Evolutionary conservation across 2,113 vertebrate genomes (phyloP).

Genomic region (Pteruthius melanotis): DNA sequence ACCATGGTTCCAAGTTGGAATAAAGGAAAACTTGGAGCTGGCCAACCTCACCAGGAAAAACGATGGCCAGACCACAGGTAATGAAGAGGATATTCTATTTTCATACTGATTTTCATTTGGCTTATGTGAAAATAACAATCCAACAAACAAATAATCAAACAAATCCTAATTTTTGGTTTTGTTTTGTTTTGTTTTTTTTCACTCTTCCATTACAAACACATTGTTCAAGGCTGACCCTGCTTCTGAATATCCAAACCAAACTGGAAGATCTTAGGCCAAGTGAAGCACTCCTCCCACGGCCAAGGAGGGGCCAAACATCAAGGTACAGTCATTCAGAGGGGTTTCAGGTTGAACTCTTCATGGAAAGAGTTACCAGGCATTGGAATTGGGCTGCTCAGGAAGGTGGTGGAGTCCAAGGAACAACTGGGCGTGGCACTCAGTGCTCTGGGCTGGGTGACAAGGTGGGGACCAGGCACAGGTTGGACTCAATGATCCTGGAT

Average conservation of each 20-base stretch:
- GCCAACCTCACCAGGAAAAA: not conserved
- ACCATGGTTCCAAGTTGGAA: not conserved
- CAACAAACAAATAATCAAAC: not conserved
- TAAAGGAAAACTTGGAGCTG: not conserved
- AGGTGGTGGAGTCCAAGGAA: not conserved
- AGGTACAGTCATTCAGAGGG: not conserved
- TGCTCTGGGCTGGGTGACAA: not conserved
- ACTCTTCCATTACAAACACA: not conserved
- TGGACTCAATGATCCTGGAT: accelerated
- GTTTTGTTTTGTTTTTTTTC: no score
- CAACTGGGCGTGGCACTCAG: not conserved
- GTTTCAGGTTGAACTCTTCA: not conserved
- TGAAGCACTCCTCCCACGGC: not conserved
- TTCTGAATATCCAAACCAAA: not conserved
- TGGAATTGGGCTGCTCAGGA: not conserved
- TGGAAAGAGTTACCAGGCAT: not conserved
- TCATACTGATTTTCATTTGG: not conserved
- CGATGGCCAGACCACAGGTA: accelerated
- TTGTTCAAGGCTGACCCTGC: not conserved
- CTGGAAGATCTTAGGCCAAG: not conserved
- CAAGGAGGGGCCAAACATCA: not conserved
- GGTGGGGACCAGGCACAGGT: not conserved
- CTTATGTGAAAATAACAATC: not conserved
- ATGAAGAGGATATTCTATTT: not conserved
- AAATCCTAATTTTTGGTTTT: no score